Conservation (phyloP, 2,113 vertebrate genomes). For the Neogobius melanostomus region DNA sequence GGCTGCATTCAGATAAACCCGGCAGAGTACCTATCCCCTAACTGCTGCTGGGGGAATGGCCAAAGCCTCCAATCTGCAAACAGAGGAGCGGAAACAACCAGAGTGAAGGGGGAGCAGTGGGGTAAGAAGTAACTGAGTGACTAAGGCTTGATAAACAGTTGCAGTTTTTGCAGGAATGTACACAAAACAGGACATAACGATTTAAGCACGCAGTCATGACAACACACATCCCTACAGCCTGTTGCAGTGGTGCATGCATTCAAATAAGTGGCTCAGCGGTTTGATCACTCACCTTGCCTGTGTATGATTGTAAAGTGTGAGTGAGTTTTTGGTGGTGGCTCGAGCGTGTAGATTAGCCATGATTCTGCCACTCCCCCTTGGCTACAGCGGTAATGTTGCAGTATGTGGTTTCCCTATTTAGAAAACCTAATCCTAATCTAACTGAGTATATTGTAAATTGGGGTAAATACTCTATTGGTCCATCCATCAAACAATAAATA, state of each 20-base stretch:
- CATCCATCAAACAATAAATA: background rate
- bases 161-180: background rate
- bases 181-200: background rate
- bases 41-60: slow-evolving; percentile 22
- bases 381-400: background rate
- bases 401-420: background rate
- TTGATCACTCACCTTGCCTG: no score
- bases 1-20: slow-evolving; percentile 47
- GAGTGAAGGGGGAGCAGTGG: slow-evolving; percentile 6
- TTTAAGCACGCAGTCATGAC: background rate
- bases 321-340: no score
- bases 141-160: background rate
- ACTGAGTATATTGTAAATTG: no score
- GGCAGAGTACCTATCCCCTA: slow-evolving; percentile 29
- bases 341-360: no score
- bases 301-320: no score
- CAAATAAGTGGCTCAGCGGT: background rate
- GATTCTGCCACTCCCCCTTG: no score
- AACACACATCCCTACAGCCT: background rate
- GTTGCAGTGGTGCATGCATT: background rate
- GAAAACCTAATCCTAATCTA: background rate
- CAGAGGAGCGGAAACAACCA: slow-evolving; percentile 15
- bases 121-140: slow-evolving; percentile 20
- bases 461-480: background rate
- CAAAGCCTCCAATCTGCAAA: slow-evolving; percentile 35